phyloP scores from a whole-genome alignment of 2,113 vertebrate genomes.

The Gallinago media region DNA sequence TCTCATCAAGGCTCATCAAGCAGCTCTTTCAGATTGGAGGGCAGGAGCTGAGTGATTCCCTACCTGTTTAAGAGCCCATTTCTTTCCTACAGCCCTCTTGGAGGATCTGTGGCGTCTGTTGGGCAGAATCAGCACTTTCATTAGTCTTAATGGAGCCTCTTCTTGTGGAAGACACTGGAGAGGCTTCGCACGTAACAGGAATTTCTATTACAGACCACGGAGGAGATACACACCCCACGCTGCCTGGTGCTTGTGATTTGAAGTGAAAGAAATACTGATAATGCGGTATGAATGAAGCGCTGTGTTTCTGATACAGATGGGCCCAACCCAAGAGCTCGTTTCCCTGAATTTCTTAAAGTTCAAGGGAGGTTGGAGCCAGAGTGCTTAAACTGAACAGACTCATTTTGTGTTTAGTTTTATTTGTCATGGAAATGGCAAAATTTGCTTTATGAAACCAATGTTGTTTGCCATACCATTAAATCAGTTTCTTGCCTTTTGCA shows the following conservation, averaged over 20 bases:
- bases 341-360: neutral
- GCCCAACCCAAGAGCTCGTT: neutral
- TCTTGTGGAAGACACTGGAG: neutral
- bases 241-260: neutral
- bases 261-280: neutral
- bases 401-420: neutral
- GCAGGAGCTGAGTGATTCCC: neutral
- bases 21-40: neutral
- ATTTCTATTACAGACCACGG: neutral
- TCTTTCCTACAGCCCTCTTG: neutral
- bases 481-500: constrained; percentile 43
- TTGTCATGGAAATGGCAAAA: constrained; percentile 11
- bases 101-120: neutral
- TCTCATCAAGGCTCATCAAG: neutral
- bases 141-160: neutral
- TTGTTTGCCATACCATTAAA: constrained; percentile 16
- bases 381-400: neutral
- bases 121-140: constrained; percentile 8
- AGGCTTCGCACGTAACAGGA: neutral
- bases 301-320: neutral
- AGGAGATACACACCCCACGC: neutral
- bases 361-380: neutral
- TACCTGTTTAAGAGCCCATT: neutral
- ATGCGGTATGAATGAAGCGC: neutral
- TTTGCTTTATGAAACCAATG: neutral